Evolutionary conservation across 2,888 invertebrate genomes (phyloP), one percentile per base, ranked within the genome.

Genomic region (Orthonevra nobilis): DNA sequence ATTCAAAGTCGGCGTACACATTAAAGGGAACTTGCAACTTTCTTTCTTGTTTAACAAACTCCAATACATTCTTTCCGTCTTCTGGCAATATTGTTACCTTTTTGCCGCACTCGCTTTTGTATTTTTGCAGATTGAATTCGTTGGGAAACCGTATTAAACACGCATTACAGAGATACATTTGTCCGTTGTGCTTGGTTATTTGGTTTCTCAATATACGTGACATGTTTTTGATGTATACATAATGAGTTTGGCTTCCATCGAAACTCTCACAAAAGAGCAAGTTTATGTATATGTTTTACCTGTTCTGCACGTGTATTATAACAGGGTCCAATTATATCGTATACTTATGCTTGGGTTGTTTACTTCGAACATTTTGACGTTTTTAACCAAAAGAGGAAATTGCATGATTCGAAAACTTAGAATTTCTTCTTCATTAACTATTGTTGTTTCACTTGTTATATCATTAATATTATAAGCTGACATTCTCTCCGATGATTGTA

Each of bases 1-100:
- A 54, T 12, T 64, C 63, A 63, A 69, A 60, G 19, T 60, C 60
- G n/a, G 48, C 50, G 15, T 60, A 60, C 9, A 69, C 36, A 26
- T 9, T 38, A 10, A 20, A 72, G 17, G 60, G 40, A 23, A 23
- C 42, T 20, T 20, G 2, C 6, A 42, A n/a, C 9, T 20, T 20
- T 23, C 23, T 42, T n/a, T 42, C 12, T 4, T 20, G 4, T 3
- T 42, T n/a, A 1, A 3, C 3, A 23, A 42, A 42, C 1, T 7
- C 5, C 1, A 23, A 6, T 3, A 20, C n/a, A 63, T 42, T 42
- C 10, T 20, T 3, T 9, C 23, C 42, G 19, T 42, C 20, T 12
- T 20, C 23, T 1, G 23, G 42, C 42, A 42, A 4, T n/a, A 15
- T 28, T 6, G 63, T 56, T 14, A 72, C 52, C 17, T 56, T 36